These are phyloP conservation scores for Nothoprocta pentlandii DNA, from an alignment of 2,113 vertebrate species.

Conservation along the genomic window DNA sequence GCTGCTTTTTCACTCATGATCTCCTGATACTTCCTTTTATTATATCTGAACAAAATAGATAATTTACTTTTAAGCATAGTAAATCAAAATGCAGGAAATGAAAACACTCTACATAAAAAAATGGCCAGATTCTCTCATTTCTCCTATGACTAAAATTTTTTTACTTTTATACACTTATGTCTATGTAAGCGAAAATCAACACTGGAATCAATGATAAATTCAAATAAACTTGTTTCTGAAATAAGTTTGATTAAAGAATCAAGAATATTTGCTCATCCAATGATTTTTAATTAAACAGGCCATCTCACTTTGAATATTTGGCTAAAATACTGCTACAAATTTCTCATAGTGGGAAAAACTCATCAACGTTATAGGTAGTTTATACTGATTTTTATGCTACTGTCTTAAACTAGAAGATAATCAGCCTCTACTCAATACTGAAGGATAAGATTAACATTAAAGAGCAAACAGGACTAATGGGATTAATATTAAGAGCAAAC, in stretches of 20 bases:
- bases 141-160: not conserved
- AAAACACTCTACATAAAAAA: not conserved
- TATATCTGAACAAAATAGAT: conserved; percentile 83
- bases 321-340: not conserved
- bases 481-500: not conserved
- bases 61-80: conserved; percentile 56
- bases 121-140: not conserved
- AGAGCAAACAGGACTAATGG: not conserved
- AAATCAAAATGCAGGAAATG: conserved; percentile 28
- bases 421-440: not conserved
- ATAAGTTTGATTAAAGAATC: not conserved
- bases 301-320: not conserved
- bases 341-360: not conserved
- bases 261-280: not conserved
- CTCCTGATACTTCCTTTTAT: conserved; percentile 92
- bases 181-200: not conserved
- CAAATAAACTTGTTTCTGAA: not conserved
- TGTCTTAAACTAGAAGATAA: not conserved
- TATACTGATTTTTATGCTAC: not conserved
- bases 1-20: conserved; percentile 91
- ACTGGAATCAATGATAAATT: not conserved
- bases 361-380: not conserved
- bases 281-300: not conserved
- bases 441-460: not conserved
- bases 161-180: not conserved